Base-by-base conservation (phyloP, 2,113 vertebrate genomes). In the Chionis minor region DNA sequence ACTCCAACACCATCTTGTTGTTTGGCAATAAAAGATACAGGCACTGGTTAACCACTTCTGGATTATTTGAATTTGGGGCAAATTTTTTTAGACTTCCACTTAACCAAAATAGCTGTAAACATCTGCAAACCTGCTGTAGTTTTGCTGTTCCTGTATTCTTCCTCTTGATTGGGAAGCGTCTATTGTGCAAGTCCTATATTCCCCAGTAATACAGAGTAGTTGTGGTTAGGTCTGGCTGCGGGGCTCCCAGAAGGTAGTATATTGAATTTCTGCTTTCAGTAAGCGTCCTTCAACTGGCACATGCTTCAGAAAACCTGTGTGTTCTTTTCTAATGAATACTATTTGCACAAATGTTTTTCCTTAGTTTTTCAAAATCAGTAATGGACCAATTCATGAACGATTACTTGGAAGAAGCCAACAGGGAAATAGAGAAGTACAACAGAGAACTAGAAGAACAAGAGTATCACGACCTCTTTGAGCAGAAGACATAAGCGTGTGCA, bases 361-460 rank as follows among this genome's bases (percentile, higher is more conserved):
- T 99, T 99, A 99, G 97, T 96, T 90, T 33, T 49, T 47, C 77
- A 16, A 35, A n/a, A 24, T 94, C 98, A 99, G 99, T 99, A 90
- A 99, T 99, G 99, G 99, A 99, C 62, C 98, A 98, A 58, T 99
- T 99, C 91, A 99, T 99, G 94, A 98, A 98, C 1, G 99, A 99
- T 93, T 99, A 99, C 74, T 75, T 99, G 69, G 97, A 98, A 33
- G 99, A 99, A 95, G 98, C 98, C 95, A 99, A 99, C 98, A 97
- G 98, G 86, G 99, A 99, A 90, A 99, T 99, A 1, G 99, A 99
- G 94, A 97, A 96, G 20, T 99, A 99, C 97, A 99, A 99, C 98
- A 97, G 94, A 16, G 99, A 99, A 86, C 97, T 99, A 97, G 99
- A 99, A 72, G 98, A 98, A 88, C 99, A 99, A 95, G 98, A 97